These are phyloP conservation scores for Epinotia ramella DNA, from an alignment of 2,888 invertebrate genomes.

Conservation along the genomic window DNA sequence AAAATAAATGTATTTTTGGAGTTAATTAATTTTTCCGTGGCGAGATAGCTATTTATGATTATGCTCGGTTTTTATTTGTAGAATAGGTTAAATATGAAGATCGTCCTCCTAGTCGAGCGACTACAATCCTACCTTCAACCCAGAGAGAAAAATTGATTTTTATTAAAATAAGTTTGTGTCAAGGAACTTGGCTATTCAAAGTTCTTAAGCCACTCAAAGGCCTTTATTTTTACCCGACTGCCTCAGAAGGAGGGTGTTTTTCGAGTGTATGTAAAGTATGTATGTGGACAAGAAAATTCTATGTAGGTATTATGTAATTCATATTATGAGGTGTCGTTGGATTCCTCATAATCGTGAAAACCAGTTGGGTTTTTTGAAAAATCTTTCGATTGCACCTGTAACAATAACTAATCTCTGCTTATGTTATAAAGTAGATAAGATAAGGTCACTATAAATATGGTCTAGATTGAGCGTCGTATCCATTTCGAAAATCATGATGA, in stretches of 20 bases:
- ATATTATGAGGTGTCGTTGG: too few relatives aligned
- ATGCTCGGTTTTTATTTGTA: not conserved
- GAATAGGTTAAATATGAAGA: not conserved
- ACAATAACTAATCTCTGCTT: too few relatives aligned
- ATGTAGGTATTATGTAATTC: too few relatives aligned
- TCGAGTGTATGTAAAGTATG: too few relatives aligned
- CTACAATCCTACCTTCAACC: not conserved
- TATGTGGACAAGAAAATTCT: too few relatives aligned
- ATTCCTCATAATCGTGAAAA: too few relatives aligned
- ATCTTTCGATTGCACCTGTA: too few relatives aligned
- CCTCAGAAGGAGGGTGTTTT: too few relatives aligned
- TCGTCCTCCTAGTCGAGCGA: not conserved
- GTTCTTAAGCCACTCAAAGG: too few relatives aligned
- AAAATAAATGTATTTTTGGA: constrained; percentile 45
- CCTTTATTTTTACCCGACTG: not conserved
- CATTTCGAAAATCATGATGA: not conserved
- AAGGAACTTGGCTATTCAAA: not conserved
- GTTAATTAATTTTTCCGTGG: constrained; percentile 32
- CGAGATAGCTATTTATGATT: not conserved
- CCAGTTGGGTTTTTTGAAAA: too few relatives aligned
- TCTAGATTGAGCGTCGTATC: not conserved
- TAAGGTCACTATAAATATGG: not conserved
- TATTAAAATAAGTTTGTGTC: not conserved
- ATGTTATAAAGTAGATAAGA: not conserved
- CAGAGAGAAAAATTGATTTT: not conserved